phyloP scores from a whole-genome alignment of 2,113 vertebrate genomes.

The Chloropsis hardwickii region DNA sequence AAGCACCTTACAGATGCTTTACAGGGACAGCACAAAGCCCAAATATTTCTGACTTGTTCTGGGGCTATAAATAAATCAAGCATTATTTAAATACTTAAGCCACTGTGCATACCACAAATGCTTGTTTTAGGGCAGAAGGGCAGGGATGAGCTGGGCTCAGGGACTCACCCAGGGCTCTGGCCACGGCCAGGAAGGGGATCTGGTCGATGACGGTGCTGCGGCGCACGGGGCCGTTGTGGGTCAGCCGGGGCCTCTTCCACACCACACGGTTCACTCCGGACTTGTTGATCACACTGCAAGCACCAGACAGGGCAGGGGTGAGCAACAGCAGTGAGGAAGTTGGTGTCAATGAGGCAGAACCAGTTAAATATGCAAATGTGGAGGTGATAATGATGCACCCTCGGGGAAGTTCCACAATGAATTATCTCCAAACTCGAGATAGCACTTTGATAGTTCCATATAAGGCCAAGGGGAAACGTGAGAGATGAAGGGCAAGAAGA shows the following conservation, averaged over 20 bases:
- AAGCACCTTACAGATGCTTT: background rate
- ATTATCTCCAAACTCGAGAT: background rate
- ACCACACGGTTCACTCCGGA: slow-evolving; percentile 96
- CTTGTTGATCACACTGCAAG: slow-evolving; percentile 92
- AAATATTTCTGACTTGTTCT: background rate
- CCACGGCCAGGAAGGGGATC: slow-evolving; percentile 94
- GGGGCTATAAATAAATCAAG: background rate
- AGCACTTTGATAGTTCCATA: background rate
- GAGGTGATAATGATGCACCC: background rate
- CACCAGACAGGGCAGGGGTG: background rate
- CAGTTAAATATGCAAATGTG: background rate
- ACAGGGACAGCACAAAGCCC: background rate
- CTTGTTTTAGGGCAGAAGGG: background rate
- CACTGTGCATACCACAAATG: background rate
- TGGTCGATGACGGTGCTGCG: slow-evolving; percentile 96
- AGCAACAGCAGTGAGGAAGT: background rate
- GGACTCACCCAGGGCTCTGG: slow-evolving; percentile 85
- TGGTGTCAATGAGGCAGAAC: background rate
- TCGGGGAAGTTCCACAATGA: background rate
- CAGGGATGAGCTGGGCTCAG: accelerated
- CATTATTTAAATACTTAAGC: background rate
- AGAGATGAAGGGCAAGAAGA: background rate
- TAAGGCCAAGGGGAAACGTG: background rate
- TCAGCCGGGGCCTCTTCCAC: slow-evolving; percentile 93
- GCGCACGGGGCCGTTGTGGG: slow-evolving; percentile 91